A percentile compares a stretch with the other conserved stretches of the same genome.
Evolutionary conservation across 2,113 vertebrate species (phyloP).

Genomic region (Pollimyrus isidori): DNA sequence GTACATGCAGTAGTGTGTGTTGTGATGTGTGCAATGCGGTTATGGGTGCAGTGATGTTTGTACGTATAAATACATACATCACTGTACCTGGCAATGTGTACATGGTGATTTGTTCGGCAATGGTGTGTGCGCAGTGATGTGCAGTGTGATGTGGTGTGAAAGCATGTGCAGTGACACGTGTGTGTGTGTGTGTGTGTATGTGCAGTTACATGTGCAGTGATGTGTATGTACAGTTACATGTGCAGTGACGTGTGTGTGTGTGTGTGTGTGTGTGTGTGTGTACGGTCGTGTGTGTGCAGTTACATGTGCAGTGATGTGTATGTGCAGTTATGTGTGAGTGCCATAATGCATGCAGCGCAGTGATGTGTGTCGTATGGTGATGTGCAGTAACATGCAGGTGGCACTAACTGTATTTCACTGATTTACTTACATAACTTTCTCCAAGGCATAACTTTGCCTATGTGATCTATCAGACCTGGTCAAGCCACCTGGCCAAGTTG

Average conservation of each 20-base stretch:
- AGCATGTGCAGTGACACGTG: background rate
- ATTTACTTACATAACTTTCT: conserved; percentile 36
- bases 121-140: background rate
- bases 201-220: too few relatives aligned
- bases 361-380: background rate
- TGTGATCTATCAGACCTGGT: conserved; percentile 36
- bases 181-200: too few relatives aligned
- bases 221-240: background rate
- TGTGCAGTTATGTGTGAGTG: background rate
- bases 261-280: too few relatives aligned
- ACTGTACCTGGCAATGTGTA: background rate
- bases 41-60: background rate
- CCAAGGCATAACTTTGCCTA: conserved; percentile 39
- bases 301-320: background rate
- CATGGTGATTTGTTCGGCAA: background rate
- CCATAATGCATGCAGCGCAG: background rate
- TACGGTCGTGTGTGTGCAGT: background rate
- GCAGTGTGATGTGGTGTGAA: background rate
- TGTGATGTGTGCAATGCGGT: background rate
- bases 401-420: conserved; percentile 4
- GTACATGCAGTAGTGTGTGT: background rate
- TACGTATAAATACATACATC: too few relatives aligned
- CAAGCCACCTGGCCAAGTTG: background rate
- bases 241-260: background rate
- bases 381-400: background rate